Evolutionary conservation across 2,888 invertebrate species (phyloP), one percentile per base, ranked within the genome.

Genomic region (Plutella xylostella): DNA sequence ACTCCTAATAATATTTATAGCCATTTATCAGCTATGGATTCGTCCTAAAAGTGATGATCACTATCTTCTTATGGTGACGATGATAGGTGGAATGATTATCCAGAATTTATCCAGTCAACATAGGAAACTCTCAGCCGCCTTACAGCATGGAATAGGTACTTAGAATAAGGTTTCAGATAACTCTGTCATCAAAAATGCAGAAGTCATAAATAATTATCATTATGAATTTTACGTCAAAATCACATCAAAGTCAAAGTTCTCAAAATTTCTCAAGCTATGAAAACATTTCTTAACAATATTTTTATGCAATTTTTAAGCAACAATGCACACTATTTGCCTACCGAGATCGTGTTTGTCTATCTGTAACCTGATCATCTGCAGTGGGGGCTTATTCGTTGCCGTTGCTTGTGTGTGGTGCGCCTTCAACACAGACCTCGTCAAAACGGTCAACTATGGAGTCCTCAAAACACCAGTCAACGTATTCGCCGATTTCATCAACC

Each of bases 301-400:
- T 40, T 20, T 30, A 34, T 21, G 18, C 19, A 34, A 18, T 40
- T 35, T 47, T 40, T 22, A 43, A 47, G 45, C 22, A 47, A 61
- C 54, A 63, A 82, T 83, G 82, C 79, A 79, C 41, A 63, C 80
- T 43, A 51, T 71, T 17, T 65, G 68, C 4, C 58, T 79, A 30
- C 82, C 80, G 4, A 65, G 82, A 9, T 77, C 80, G 33, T 82
- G 82, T 55, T 60, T 83, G 12, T 75, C 80, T 1, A 78, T 73
- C 51, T 75, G 73, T 18, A 83, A 82, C 45, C 55, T 78, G 15
- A 39, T 73, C 4, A 74, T 72, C 52, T 74, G 79, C 43, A 44
- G 73, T 12, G 31, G 68, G 1, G 70, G 76, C 2, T 44, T 67
- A 4, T 33, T 76, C 1, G 57, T 61, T 2, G 65, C 65, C 20